These are phyloP conservation scores for Oxystoma pomonae DNA, from an alignment of 2,888 invertebrate species.

Conservation along the genomic window DNA sequence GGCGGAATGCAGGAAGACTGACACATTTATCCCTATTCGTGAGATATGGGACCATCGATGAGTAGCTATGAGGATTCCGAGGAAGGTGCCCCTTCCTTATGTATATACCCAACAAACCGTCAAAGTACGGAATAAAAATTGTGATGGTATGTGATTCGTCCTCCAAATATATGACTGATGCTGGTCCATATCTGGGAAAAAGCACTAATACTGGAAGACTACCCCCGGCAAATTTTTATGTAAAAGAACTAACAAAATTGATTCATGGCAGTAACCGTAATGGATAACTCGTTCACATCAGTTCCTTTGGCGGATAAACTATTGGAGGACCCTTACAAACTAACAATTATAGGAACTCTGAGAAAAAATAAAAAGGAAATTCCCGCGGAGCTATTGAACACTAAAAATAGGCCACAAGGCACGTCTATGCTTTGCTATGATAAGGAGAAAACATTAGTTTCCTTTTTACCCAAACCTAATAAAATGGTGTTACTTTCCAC, in stretches of 20 bases:
- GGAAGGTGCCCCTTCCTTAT: background rate
- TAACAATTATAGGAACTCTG: background rate
- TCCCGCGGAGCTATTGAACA: background rate
- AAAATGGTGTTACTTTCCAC: background rate
- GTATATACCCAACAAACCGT: background rate
- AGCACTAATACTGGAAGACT: background rate
- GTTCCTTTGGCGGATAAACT: background rate
- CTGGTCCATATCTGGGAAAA: background rate
- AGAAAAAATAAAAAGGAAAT: background rate
- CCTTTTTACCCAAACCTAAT: background rate
- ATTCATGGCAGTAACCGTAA: background rate
- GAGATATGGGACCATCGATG: background rate
- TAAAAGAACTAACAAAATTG: background rate
- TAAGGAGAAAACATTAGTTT: background rate
- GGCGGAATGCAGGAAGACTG: background rate
- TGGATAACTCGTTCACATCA: background rate
- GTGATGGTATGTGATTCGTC: background rate
- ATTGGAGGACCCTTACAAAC: background rate
- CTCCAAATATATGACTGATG: background rate
- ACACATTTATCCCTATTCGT: background rate
- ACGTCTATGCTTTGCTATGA: background rate
- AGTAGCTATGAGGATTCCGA: background rate
- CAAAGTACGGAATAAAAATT: background rate
- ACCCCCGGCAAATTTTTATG: background rate
- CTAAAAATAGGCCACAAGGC: background rate